Evolutionary conservation across 2,888 invertebrate species (phyloP).

Genomic region (Dolomedes plantarius): DNA sequence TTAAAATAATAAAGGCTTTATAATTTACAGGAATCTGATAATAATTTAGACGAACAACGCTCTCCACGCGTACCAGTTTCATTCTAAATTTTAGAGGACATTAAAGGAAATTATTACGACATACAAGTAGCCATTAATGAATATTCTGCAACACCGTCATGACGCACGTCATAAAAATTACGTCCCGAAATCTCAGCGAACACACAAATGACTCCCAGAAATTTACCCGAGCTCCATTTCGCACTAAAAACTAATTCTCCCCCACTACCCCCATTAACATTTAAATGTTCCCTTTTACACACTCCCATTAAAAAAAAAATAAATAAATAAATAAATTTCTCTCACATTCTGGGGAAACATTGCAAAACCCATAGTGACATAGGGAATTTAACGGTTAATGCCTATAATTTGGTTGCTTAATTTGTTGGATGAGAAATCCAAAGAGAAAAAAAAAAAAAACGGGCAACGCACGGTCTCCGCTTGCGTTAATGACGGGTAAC

Average conservation of each 20-base stretch:
- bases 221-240: not conserved
- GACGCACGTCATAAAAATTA: not conserved
- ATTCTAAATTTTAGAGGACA: too few relatives aligned
- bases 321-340: too few relatives aligned
- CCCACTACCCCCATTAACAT: not conserved
- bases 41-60: too few relatives aligned
- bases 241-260: not conserved
- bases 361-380: slow-evolving; percentile 15
- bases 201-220: not conserved
- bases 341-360: not conserved
- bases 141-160: not conserved
- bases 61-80: too few relatives aligned
- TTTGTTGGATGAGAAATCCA: slow-evolving; percentile 55
- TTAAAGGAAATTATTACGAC: not conserved
- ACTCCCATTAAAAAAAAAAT: not conserved
- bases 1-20: too few relatives aligned
- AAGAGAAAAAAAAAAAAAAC: slow-evolving; percentile 56
- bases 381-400: slow-evolving; percentile 51
- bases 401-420: slow-evolving; percentile 63
- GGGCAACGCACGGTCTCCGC: slow-evolving; percentile 29
- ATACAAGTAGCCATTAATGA: not conserved
- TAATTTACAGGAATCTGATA: too few relatives aligned
- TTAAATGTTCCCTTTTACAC: not conserved
- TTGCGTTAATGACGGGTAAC: slow-evolving; percentile 56
- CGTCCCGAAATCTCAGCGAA: not conserved